Evolutionary conservation across 2,797 vertebrate genomes (phyloP).

Genomic region (Intellagama lesueurii): DNA sequence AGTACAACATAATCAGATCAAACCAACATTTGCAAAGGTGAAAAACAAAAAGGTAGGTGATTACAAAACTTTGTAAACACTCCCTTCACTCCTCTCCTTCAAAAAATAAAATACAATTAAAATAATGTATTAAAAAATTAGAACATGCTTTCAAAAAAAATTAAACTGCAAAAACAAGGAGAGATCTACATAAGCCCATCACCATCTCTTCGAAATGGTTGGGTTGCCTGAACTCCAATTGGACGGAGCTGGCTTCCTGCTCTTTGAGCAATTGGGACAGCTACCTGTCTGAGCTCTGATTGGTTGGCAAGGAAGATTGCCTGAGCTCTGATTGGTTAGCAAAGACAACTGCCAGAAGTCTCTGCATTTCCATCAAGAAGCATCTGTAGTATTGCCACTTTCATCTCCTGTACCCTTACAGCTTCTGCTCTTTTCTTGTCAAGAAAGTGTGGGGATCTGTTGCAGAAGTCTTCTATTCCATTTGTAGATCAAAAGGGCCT

Average conservation of each 20-base stretch:
- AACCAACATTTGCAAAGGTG: constrained; percentile 74
- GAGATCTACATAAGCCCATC: constrained; percentile 60
- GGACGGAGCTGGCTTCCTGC: constrained; percentile 32
- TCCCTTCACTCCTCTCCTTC: constrained; percentile 65
- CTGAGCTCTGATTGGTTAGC: constrained; percentile 50
- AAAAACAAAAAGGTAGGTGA: constrained; percentile 70
- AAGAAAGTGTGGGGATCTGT: constrained; percentile 50
- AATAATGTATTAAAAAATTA: constrained; percentile 62
- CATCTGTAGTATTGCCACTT: constrained; percentile 41
- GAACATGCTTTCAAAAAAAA: constrained; percentile 79
- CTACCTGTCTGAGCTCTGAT: constrained; percentile 56
- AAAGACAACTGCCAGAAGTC: constrained; percentile 40
- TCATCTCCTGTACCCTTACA: constrained; percentile 50
- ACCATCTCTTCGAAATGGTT: constrained; percentile 48
- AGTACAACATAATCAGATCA: constrained; percentile 73
- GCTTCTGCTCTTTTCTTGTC: constrained; percentile 72
- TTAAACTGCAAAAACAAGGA: constrained; percentile 69
- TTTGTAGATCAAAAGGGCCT: constrained; percentile 72
- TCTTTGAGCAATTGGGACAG: constrained; percentile 47
- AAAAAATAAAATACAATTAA: constrained; percentile 53
- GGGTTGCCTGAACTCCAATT: neutral
- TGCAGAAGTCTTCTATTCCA: constrained; percentile 64
- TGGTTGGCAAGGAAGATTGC: constrained; percentile 45
- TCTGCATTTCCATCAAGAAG: constrained; percentile 32
- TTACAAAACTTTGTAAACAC: constrained; percentile 76